Percentiles rank a stretch among this genome's conserved stretches.
These are phyloP conservation scores for Chaetophractus vellerosus DNA, from an alignment of 2,797 vertebrate species.

Conservation along the genomic window DNA sequence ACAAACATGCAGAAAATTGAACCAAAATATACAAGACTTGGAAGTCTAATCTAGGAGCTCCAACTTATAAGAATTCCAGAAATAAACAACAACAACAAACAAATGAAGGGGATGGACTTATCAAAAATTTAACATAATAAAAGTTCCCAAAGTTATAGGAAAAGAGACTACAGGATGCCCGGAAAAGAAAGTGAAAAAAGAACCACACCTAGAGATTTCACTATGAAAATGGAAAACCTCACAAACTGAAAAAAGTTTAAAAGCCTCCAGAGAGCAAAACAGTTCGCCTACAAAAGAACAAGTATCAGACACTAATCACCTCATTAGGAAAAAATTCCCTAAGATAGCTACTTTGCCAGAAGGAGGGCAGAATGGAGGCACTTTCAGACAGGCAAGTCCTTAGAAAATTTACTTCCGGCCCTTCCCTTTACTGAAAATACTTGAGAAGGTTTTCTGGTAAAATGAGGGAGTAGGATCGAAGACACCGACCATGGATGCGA, in stretches of 20 bases:
- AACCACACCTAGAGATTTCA: no score
- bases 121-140: not conserved
- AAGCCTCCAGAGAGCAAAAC: no score
- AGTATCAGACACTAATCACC: no score
- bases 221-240: no score
- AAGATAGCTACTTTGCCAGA: no score
- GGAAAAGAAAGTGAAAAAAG: no score
- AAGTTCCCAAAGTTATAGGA: not conserved
- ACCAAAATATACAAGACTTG: not conserved
- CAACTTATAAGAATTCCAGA: not conserved
- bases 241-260: no score
- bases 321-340: no score
- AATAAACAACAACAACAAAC: not conserved
- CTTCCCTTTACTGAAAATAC: not conserved
- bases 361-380: no score
- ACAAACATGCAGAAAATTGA: not conserved
- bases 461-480: not conserved
- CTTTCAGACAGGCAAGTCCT: no score
- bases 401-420: not conserved
- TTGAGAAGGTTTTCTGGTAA: not conserved
- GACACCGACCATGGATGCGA: no score
- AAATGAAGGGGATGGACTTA: not conserved
- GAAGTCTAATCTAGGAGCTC: not conserved
- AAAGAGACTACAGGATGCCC: not conserved
- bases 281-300: no score